A percentile compares a stretch with the other conserved stretches of the same genome.
phyloP scores from a whole-genome alignment of 2,888 invertebrate genomes.

The Dynastes maya region DNA sequence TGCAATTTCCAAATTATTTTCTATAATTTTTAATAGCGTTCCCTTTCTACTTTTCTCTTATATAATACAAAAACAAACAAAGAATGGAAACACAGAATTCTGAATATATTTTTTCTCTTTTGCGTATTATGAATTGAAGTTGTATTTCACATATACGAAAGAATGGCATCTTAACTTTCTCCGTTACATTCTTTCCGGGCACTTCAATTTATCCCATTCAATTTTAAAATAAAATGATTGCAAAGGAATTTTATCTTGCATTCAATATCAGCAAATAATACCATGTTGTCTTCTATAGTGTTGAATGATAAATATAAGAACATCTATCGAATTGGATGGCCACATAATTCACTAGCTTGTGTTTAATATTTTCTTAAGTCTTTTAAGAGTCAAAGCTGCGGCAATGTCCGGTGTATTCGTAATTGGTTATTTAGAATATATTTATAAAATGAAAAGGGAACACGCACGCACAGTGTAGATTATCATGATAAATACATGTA shows the following conservation, averaged over 20 bases:
- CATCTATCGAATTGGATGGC: constrained; percentile 4
- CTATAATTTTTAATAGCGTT: too few relatives aligned
- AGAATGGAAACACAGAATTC: too few relatives aligned
- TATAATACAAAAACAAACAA: too few relatives aligned
- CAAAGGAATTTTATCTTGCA: constrained; percentile 10
- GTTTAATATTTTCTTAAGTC: constrained; percentile 32
- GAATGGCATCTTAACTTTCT: too few relatives aligned
- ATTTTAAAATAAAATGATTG: constrained; percentile 8
- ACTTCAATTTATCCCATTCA: neutral
- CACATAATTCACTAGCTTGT: constrained; percentile 19
- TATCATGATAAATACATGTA: constrained; percentile 49
- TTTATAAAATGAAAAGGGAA: constrained; percentile 40
- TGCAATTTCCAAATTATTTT: too few relatives aligned
- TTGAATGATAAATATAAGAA: constrained; percentile 26
- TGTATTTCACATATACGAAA: too few relatives aligned
- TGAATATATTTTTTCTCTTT: too few relatives aligned
- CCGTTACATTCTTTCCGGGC: neutral
- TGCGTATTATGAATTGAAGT: too few relatives aligned
- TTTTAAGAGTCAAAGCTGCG: constrained; percentile 33
- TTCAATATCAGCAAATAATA: constrained; percentile 25
- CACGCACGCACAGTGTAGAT: constrained; percentile 42
- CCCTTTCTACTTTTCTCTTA: too few relatives aligned
- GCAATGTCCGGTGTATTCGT: constrained; percentile 10
- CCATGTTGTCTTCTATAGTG: neutral
- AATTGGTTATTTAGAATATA: constrained; percentile 43